phyloP scores from a whole-genome alignment of 2,797 vertebrate genomes.

The Gadopsis marmoratus region DNA sequence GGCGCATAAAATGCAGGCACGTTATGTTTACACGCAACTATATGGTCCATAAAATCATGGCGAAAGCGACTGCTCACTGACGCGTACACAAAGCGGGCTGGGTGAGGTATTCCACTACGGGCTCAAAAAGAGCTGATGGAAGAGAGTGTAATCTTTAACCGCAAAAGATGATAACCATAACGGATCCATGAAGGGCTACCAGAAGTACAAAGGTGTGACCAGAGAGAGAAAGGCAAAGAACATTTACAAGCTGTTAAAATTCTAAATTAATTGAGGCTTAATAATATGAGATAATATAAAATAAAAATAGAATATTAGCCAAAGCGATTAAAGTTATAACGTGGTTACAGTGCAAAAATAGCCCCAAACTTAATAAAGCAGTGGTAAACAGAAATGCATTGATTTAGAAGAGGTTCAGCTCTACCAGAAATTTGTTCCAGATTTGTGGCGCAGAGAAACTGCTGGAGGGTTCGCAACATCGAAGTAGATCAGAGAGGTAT shows the following conservation, averaged over 20 bases:
- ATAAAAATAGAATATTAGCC: conserved; percentile 10
- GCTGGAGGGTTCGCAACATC: neutral
- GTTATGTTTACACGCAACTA: conserved; percentile 13
- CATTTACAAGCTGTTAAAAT: neutral
- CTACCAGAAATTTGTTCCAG: conserved; percentile 13
- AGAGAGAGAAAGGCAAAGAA: neutral
- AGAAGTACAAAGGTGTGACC: conserved; percentile 8
- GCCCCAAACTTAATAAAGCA: conserved; percentile 9
- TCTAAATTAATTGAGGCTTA: neutral
- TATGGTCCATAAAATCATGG: conserved; percentile 3
- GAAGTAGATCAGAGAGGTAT: conserved; percentile 2
- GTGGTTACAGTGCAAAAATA: conserved; percentile 16
- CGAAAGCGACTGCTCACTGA: conserved; percentile 8
- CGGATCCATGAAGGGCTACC: conserved; percentile 17
- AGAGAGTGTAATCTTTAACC: conserved; percentile 19
- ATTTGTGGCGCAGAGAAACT: conserved; percentile 21
- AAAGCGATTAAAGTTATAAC: neutral
- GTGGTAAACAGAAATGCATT: conserved; percentile 30
- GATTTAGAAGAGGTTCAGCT: conserved; percentile 28
- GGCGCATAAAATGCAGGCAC: conserved; percentile 13
- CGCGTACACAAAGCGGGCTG: conserved; percentile 33
- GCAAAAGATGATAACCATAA: conserved; percentile 23
- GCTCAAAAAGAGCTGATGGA: conserved; percentile 8
- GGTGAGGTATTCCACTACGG: neutral
- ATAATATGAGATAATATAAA: neutral